Base-by-base conservation (phyloP, 1,140 invertebrate genomes). In the Pseudomyrmex cubaensis region DNA sequence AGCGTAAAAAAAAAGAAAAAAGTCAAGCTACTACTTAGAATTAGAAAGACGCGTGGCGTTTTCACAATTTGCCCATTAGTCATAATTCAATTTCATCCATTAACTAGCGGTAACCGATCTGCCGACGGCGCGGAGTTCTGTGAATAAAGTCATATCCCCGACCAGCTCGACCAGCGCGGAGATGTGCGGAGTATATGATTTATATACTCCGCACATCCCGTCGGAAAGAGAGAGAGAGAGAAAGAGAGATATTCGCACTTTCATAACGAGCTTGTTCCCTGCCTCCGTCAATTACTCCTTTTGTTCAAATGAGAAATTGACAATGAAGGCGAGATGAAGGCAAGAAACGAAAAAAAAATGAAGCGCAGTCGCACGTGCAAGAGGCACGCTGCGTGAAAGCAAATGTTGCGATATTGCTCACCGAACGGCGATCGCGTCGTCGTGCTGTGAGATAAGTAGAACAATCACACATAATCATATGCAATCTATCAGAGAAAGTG, bases 401-500 rank as follows among this genome's bases (percentile, higher is more conserved):
- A 63, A 78, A 25, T n/a, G n/a, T 80, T 57, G 77, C 61, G 52
- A 52, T 50, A 46, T 57, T 20, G 54, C 52, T 46, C 80, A 22
- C 84, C 52, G 25, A 76, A 46, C 61, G 66, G 64, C 69, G 56
- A 64, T 69, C 78, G 78, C 78, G 48, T 66, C 61, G 35, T 35
- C 5, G 66, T 74, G 56, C 67, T 56, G 61, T 52, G 62, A 67
- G 83, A 87, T 78, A 85, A 88, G 86, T 89, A 85, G 87, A 89
- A 89, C 87, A 78, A 89, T 89, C 84, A 52, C 87, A 61, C 84
- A 82, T 88, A 89, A 89, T 89, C 86, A 74, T 85, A 89, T 87
- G 87, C 87, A 89, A 89, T 89, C 86, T 88, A 83, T 88, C 61
- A 73, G 87, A 80, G 87, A 89, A 89, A 89, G 87, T 88, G 87